phyloP scores from a whole-genome alignment of 2,797 vertebrate species.

The Oceanodroma leucorhoa region DNA sequence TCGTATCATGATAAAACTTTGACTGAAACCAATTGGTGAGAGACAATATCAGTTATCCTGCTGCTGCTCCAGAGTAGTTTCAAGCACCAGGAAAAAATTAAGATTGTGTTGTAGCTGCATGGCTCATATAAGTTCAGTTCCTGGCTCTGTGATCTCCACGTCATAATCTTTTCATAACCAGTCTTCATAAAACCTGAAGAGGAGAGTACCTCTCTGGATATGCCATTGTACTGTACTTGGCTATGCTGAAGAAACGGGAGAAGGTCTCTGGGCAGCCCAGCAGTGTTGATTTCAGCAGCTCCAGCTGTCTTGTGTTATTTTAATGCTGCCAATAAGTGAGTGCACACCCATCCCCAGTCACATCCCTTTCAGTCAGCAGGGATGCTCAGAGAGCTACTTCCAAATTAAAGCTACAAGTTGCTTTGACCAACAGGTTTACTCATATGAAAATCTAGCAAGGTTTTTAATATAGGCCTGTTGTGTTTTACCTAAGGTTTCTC shows the following conservation, averaged over 20 bases:
- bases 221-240: neutral
- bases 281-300: neutral
- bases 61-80: neutral
- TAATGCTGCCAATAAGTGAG: too few species aligned
- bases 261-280: neutral
- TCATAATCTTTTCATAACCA: neutral
- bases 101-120: neutral
- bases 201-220: neutral
- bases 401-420: neutral
- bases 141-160: neutral
- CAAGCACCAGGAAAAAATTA: neutral
- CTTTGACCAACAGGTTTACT: neutral
- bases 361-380: neutral
- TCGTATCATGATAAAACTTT: neutral
- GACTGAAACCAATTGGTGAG: neutral
- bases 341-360: neutral
- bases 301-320: neutral
- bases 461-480: neutral
- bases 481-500: neutral
- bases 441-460: neutral
- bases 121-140: neutral
- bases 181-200: neutral
- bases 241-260: neutral
- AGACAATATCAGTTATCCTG: neutral
- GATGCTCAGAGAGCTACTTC: neutral